Evolutionary conservation across 2,113 vertebrate species (phyloP).

Genomic region (Steatornis caripensis): DNA sequence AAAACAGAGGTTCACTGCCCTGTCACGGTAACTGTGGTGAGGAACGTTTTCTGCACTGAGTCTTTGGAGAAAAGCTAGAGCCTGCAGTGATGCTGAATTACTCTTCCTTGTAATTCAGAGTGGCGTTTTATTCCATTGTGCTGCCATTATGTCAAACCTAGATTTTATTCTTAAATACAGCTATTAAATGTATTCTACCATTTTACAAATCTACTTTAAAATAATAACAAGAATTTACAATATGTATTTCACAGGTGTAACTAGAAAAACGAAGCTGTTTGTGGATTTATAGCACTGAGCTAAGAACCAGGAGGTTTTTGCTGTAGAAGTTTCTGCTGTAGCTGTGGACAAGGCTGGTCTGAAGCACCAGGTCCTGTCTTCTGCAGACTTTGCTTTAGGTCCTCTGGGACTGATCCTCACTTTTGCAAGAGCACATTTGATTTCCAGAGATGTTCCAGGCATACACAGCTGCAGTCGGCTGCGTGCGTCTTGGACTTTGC

Average conservation of each 20-base stretch:
- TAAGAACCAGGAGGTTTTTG: not conserved
- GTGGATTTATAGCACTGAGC: not conserved
- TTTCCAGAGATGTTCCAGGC: not conserved
- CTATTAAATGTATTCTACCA: not conserved
- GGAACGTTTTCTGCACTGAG: not conserved
- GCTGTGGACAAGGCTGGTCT: not conserved
- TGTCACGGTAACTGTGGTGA: not conserved
- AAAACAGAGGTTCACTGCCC: not conserved
- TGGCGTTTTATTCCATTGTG: not conserved
- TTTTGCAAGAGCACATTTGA: not conserved
- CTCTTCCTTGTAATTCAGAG: not conserved
- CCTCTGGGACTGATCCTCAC: not conserved
- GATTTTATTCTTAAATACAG: not conserved
- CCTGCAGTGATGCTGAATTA: not conserved
- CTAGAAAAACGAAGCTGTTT: not conserved
- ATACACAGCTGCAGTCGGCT: not conserved
- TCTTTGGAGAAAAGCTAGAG: not conserved
- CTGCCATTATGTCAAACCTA: not conserved
- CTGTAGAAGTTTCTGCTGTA: not conserved
- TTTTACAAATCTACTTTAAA: not conserved
- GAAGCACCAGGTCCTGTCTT: not conserved
- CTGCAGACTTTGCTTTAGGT: not conserved
- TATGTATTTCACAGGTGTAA: not conserved
- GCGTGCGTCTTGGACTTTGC: not conserved
- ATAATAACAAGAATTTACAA: not conserved